A percentile compares a stretch with the other conserved stretches of the same genome.
phyloP scores from a whole-genome alignment of 1,140 invertebrate genomes.

The Cheumatopsyche charites region DNA sequence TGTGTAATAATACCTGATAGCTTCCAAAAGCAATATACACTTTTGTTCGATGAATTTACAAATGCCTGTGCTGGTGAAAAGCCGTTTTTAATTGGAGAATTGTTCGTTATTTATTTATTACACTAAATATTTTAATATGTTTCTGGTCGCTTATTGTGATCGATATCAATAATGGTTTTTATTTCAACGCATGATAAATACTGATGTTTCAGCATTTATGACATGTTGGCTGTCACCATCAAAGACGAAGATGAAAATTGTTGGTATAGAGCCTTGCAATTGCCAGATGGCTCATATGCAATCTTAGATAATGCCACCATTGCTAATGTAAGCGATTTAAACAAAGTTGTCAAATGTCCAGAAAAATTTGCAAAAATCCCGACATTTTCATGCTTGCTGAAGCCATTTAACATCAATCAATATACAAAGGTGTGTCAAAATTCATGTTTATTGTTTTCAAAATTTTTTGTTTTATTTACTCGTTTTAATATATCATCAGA shows the following conservation, averaged over 20 bases:
- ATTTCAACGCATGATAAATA: neutral
- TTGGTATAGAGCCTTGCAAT: conserved; percentile 3
- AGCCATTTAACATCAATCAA: neutral
- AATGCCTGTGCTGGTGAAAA: conserved; percentile 2
- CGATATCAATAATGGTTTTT: neutral
- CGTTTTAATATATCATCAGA: neutral
- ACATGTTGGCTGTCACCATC: neutral
- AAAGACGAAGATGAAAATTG: neutral
- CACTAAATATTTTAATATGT: neutral
- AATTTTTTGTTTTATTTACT: neutral
- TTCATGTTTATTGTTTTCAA: neutral
- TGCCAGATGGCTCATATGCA: neutral
- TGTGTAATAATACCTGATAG: neutral
- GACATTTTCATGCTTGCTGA: neutral
- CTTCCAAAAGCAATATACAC: neutral
- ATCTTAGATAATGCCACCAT: conserved; percentile 3
- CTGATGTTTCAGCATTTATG: neutral
- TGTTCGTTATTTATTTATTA: neutral
- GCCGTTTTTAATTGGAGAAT: neutral
- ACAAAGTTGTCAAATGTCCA: neutral
- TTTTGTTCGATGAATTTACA: neutral
- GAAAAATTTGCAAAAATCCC: conserved; percentile 10
- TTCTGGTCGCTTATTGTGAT: neutral
- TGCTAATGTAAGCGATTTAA: neutral
- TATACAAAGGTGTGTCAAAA: neutral